Percentiles rank a stretch among this genome's conserved stretches.
phyloP scores from a whole-genome alignment of 2,888 invertebrate genomes.

The Aplocera efformata region DNA sequence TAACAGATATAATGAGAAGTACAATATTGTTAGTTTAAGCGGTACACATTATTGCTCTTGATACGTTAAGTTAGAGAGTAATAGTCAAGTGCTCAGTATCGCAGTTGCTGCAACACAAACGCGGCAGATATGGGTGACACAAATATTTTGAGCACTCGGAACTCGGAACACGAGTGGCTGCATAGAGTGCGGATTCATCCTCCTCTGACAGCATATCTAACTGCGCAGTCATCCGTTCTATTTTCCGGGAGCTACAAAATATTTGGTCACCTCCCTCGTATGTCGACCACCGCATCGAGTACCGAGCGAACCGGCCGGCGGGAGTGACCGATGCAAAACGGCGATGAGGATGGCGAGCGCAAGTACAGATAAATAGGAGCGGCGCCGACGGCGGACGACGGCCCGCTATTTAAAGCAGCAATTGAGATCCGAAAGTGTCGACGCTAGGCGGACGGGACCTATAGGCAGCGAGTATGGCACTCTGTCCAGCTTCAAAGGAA shows the following conservation, averaged over 20 bases:
- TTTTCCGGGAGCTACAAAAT: too few species aligned
- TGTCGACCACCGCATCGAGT: too few species aligned
- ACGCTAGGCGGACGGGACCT: slow-evolving; percentile 24
- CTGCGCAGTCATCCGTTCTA: too few species aligned
- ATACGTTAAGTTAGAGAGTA: slow-evolving; percentile 9
- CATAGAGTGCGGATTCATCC: too few species aligned
- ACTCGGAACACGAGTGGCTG: too few species aligned
- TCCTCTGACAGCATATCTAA: too few species aligned
- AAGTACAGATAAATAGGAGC: slow-evolving; percentile 36
- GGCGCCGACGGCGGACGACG: slow-evolving; percentile 13
- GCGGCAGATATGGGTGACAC: too few species aligned
- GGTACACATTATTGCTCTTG: slow-evolving; percentile 17
- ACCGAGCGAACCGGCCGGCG: too few species aligned
- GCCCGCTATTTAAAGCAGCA: slow-evolving; percentile 36
- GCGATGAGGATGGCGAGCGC: slow-evolving; percentile 40
- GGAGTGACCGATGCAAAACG: slow-evolving; percentile 22
- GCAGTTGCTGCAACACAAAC: slow-evolving; percentile 18
- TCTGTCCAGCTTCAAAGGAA: slow-evolving; percentile 24
- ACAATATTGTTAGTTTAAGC: slow-evolving; percentile 70
- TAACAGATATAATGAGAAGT: slow-evolving; percentile 65
- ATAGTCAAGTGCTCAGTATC: slow-evolving; percentile 16
- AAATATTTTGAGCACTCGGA: too few species aligned
- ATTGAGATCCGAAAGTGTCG: slow-evolving; percentile 44
- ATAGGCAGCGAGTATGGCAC: slow-evolving; percentile 24
- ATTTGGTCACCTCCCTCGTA: too few species aligned